A percentile compares a stretch with the other conserved stretches of the same genome.
Evolutionary conservation across 2,888 invertebrate species (phyloP).

Genomic region (Drosophila ustulata): DNA sequence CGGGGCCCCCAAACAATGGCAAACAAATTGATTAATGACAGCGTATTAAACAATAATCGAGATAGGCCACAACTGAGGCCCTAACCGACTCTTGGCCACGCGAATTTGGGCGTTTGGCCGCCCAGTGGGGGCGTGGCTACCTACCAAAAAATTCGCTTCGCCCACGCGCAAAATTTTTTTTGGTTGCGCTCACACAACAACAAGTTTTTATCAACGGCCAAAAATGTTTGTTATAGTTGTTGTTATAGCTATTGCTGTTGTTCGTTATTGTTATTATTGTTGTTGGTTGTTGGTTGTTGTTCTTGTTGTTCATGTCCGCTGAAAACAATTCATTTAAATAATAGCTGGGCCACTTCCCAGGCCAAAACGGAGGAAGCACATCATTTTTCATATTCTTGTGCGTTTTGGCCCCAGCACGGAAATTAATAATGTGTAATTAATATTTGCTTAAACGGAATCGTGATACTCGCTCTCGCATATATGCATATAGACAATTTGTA

Average conservation of each 20-base stretch:
- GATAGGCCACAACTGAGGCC: constrained; percentile 64
- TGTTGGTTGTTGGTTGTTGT: constrained; percentile 28
- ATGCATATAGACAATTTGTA: constrained; percentile 2
- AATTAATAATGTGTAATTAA: constrained; percentile 79
- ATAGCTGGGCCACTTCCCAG: constrained; percentile 67
- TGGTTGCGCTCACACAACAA: constrained; percentile 15
- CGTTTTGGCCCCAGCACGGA: constrained; percentile 40
- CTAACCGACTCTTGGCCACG: constrained; percentile 26
- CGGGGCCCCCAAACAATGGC: constrained; percentile 66
- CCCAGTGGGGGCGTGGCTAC: not conserved
- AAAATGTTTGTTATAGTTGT: constrained; percentile 44
- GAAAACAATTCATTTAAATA: constrained; percentile 81
- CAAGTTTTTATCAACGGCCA: constrained; percentile 58
- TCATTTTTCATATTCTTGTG: constrained; percentile 75
- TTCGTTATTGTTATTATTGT: constrained; percentile 27
- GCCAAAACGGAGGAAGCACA: constrained; percentile 58
- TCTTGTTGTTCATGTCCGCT: constrained; percentile 43
- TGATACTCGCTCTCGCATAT: constrained; percentile 10
- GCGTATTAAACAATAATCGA: constrained; percentile 80
- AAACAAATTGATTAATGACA: constrained; percentile 79
- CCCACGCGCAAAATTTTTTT: constrained; percentile 64
- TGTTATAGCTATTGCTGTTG: constrained; percentile 10
- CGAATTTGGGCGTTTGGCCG: constrained; percentile 25
- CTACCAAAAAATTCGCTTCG: constrained; percentile 26
- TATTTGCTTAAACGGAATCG: constrained; percentile 62